Base-by-base conservation (phyloP, 2,888 invertebrate species). In the Diarsia rubi region DNA sequence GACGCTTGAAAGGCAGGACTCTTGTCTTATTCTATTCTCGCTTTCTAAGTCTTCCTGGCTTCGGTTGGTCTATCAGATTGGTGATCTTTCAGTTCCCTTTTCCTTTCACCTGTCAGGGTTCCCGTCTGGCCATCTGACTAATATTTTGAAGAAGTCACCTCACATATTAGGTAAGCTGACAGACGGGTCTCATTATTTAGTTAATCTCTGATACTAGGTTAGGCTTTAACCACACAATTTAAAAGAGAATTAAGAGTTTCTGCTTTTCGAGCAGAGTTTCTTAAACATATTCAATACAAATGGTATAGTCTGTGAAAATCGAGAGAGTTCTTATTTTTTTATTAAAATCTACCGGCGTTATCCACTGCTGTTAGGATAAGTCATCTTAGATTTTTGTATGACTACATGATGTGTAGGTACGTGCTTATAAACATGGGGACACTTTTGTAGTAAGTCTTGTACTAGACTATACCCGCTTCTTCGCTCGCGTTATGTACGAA, bases 391-490 rank as follows among this genome's bases (percentile, higher is more conserved):
- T 62, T 73, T 77, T 24, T 44, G 16, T 11, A 9, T 45, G 37
- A 16, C 70, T 81, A 71, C 45, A 66, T 24, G 12, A 24, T 63
- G 68, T 11, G 21, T 71, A 73, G 65, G 73, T 71, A 73, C 68
- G 73, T 81, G 82, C 19, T 57, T 59, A n/a, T 37, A 16, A 19
- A 45, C 77, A 75, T 47, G 69, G 3, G 27, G 54, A 19, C 16
- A 37, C 57, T 60, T 24, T n/a, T 5, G 9, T 37, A 37, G 0
- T 37, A 37, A 37, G 8, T n/a, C n/a, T n/a, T n/a, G n/a, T 5
- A 37, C 37, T 37, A 37, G 37, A 37, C 8, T 37, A 8, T 37
- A 37, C 37, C 6, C 37, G 37, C 37, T 6, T 0, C 37, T 37
- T 37, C 37, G 37, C 6, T 37, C 37, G 6, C 37, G 37, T 37